Conservation (phyloP, 1,140 invertebrate genomes). For the Hycleus phaleratus region DNA sequence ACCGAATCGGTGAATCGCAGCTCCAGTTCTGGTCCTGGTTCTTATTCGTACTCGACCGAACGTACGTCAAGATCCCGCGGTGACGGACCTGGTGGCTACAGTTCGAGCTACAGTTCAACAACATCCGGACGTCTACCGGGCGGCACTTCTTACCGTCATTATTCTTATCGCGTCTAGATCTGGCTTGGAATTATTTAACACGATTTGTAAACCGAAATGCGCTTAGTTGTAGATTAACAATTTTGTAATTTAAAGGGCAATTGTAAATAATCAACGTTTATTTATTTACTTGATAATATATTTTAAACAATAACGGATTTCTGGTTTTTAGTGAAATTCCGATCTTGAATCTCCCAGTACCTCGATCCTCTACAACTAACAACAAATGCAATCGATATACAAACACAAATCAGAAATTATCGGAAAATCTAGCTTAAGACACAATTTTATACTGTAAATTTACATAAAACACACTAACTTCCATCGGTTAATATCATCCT, state of each 20-base stretch:
- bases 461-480: background rate
- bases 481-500: background rate
- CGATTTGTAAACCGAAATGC: background rate
- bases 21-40: conserved; percentile 55
- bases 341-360: too few species aligned
- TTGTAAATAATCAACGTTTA: too few species aligned
- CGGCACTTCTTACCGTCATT: conserved; percentile 74
- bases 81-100: conserved; percentile 69
- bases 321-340: too few species aligned
- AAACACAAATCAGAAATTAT: conserved; percentile 1
- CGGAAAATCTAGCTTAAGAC: too few species aligned
- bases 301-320: too few species aligned
- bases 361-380: too few species aligned
- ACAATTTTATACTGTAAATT: too few species aligned
- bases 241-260: background rate
- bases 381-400: background rate
- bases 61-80: conserved; percentile 55
- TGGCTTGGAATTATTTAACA: background rate
- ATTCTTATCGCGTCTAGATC: conserved; percentile 71
- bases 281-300: background rate
- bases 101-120: conserved; percentile 65
- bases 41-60: conserved; percentile 66
- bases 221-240: background rate
- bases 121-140: conserved; percentile 68
- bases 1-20: conserved; percentile 57